Evolutionary conservation across 2,113 vertebrate species (phyloP).

Genomic region (Nesoenas mayeri): DNA sequence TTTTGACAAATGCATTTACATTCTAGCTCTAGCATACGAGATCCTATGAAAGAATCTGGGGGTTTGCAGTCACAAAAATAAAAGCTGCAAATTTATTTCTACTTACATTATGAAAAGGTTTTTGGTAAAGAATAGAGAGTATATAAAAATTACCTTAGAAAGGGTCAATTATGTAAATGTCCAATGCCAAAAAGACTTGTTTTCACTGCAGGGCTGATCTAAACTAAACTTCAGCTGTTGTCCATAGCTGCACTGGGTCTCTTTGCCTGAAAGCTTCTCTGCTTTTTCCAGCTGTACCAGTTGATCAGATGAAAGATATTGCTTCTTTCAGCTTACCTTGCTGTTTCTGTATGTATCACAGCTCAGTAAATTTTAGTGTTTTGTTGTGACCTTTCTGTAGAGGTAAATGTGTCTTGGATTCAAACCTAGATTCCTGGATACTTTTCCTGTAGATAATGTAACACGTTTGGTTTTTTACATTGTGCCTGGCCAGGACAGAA

Average conservation of each 20-base stretch:
- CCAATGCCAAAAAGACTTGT: not conserved
- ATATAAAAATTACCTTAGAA: not conserved
- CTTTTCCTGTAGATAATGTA: not conserved
- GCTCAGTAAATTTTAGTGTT: conserved; percentile 6
- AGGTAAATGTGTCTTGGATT: conserved; percentile 17
- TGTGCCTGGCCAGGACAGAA: conserved; percentile 8
- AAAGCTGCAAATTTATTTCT: not conserved
- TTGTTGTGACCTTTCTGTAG: not conserved
- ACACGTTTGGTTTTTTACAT: not conserved
- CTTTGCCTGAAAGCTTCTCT: not conserved
- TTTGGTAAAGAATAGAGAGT: not conserved
- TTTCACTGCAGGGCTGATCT: not conserved
- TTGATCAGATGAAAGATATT: not conserved
- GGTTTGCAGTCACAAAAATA: not conserved
- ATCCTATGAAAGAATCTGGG: not conserved
- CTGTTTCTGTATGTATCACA: not conserved
- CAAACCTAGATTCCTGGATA: not conserved
- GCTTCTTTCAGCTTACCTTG: not conserved
- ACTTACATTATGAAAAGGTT: not conserved
- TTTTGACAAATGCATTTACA: not conserved
- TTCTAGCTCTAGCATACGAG: not conserved
- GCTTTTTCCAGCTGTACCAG: not conserved
- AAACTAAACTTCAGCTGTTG: not conserved
- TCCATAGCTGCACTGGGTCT: not conserved
- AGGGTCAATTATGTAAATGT: not conserved